phyloP scores from a whole-genome alignment of 2,113 vertebrate species.

The Guaruba guarouba region DNA sequence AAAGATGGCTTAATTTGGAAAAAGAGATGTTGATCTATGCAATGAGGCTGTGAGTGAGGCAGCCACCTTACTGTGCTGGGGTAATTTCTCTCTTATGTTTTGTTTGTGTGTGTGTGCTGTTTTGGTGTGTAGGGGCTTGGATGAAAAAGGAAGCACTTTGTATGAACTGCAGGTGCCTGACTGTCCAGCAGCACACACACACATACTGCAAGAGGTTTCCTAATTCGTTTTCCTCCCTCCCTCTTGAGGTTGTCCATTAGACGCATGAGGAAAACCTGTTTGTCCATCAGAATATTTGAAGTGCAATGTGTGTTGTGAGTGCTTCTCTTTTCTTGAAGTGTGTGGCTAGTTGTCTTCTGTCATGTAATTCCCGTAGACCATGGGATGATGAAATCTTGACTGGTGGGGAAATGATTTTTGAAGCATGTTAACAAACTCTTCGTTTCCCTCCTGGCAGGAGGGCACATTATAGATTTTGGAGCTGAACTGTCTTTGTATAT shows the following conservation, averaged over 20 bases:
- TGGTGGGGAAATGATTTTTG: conserved; percentile 32
- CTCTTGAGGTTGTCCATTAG: conserved; percentile 79
- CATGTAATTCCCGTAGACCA: conserved; percentile 19
- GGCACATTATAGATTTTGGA: not conserved
- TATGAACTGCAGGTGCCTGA: not conserved
- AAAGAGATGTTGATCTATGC: not conserved
- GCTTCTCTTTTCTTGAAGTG: conserved; percentile 24
- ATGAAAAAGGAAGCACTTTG: not conserved
- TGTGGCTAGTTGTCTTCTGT: conserved; percentile 35
- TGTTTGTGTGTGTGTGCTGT: not conserved
- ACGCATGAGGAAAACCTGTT: conserved; percentile 70
- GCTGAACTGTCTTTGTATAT: not conserved
- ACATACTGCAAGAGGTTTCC: not conserved
- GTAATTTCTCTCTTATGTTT: not conserved
- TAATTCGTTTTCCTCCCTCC: conserved; percentile 61
- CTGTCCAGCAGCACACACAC: not conserved
- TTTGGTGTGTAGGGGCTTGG: not conserved
- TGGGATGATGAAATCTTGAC: conserved; percentile 35
- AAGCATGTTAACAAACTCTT: conserved; percentile 42
- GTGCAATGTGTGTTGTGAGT: conserved; percentile 31
- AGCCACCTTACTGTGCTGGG: not conserved
- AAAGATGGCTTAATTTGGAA: not conserved
- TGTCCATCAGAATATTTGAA: conserved; percentile 32
- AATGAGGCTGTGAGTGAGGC: not conserved
- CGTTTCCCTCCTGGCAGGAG: conserved; percentile 34